A percentile compares a stretch with the other conserved stretches of the same genome.
Conservation (phyloP, 2,113 vertebrate genomes). For the Struthidea cinerea region DNA sequence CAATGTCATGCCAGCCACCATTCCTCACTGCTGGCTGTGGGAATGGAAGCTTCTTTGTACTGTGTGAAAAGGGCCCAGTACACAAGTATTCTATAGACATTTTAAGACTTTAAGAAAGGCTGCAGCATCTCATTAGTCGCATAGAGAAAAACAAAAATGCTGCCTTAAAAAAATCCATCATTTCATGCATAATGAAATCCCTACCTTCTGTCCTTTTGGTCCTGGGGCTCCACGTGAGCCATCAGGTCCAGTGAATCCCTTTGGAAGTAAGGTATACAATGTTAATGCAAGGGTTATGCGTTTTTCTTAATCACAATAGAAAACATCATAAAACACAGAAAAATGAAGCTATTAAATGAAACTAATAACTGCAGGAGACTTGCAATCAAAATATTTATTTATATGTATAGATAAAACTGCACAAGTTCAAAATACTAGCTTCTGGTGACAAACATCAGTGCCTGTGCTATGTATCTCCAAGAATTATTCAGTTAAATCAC, state of each 20-base stretch:
- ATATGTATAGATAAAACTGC: not conserved
- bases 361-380: not conserved
- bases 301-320: not conserved
- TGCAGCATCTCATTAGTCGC: not conserved
- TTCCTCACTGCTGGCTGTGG: not conserved
- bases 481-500: not conserved
- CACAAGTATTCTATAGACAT: not conserved
- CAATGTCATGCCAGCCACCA: not conserved
- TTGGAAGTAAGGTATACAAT: slow-evolving; percentile 28
- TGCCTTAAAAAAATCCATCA: not conserved
- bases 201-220: slow-evolving; percentile 89
- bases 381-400: not conserved
- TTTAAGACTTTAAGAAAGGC: not conserved
- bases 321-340: not conserved
- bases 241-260: slow-evolving; percentile 91
- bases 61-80: not conserved
- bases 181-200: slow-evolving; percentile 26
- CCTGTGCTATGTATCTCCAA: not conserved
- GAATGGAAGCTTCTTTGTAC: not conserved
- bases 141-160: not conserved
- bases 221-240: slow-evolving; percentile 85
- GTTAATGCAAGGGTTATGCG: not conserved
- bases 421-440: not conserved
- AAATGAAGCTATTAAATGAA: not conserved
- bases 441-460: not conserved